Percentiles rank a stretch among this genome's conserved stretches.
These are phyloP conservation scores for Dascillus cervinus DNA, from an alignment of 2,888 invertebrate species.

Conservation along the genomic window DNA sequence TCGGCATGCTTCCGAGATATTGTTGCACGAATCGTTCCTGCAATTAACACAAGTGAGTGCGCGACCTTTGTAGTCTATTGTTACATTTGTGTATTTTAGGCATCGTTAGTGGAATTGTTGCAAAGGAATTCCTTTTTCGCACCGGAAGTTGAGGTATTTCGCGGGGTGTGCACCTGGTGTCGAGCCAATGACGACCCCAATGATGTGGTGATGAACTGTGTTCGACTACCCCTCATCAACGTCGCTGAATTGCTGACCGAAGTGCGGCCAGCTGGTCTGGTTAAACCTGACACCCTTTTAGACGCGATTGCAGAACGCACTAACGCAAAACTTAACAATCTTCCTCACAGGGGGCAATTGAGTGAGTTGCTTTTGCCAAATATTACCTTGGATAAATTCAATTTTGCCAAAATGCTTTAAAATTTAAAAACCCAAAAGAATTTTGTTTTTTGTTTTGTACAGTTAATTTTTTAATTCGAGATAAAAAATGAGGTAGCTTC, in stretches of 20 bases:
- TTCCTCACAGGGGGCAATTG: slow-evolving; percentile 78
- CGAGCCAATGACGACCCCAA: slow-evolving; percentile 57
- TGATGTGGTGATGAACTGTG: slow-evolving; percentile 48
- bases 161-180: slow-evolving; percentile 82
- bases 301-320: slow-evolving; percentile 90
- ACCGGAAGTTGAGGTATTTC: slow-evolving; percentile 91
- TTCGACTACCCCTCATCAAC: slow-evolving; percentile 81
- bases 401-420: too few relatives aligned
- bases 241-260: slow-evolving; percentile 80
- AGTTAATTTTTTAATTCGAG: not conserved
- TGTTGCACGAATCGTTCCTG: slow-evolving; percentile 77
- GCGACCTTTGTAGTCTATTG: not conserved
- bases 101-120: slow-evolving; percentile 76
- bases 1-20: slow-evolving; percentile 75
- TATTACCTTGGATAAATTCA: too few relatives aligned
- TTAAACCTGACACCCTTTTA: slow-evolving; percentile 83
- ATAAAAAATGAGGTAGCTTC: too few relatives aligned
- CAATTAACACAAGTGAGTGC: slow-evolving; percentile 69
- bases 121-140: slow-evolving; percentile 94
- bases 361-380: slow-evolving; percentile 53
- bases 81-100: slow-evolving; percentile 38
- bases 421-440: too few relatives aligned
- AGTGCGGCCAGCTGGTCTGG: slow-evolving; percentile 79
- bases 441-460: too few relatives aligned
- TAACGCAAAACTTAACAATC: slow-evolving; percentile 65